A percentile compares a stretch with the other conserved stretches of the same genome.
These are phyloP conservation scores for Cyclargus thomasi DNA, from an alignment of 1,140 invertebrate species.

Conservation along the genomic window DNA sequence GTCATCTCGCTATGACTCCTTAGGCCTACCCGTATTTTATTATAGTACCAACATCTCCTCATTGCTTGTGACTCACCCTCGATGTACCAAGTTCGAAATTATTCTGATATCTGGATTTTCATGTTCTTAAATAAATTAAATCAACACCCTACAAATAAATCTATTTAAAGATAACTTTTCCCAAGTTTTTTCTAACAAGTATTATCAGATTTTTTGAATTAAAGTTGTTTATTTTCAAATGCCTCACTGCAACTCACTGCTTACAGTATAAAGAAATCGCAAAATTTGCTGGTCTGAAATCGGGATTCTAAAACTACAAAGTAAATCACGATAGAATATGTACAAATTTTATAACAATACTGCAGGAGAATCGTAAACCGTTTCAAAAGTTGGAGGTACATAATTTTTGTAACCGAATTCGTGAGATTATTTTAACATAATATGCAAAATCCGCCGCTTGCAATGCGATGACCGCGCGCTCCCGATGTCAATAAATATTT, in stretches of 20 bases:
- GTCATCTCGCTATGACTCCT: constrained; percentile 23
- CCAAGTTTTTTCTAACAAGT: no score
- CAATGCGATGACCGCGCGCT: background rate
- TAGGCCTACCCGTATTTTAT: background rate
- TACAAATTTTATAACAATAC: no score
- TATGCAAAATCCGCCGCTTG: background rate
- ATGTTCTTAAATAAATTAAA: background rate
- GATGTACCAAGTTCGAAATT: background rate
- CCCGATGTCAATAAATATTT: constrained; percentile 9
- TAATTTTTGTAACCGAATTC: background rate
- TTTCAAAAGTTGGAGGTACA: background rate
- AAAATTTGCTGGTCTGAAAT: no score
- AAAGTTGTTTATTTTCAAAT: no score
- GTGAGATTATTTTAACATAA: background rate
- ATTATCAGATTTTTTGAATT: no score
- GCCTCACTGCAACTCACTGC: no score
- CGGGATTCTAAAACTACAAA: no score
- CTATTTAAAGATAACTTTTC: no score
- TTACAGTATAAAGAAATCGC: no score
- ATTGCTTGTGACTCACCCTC: background rate
- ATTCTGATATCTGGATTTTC: no score
- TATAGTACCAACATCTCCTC: background rate
- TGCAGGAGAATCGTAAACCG: background rate
- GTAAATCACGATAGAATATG: no score
- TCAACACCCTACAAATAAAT: no score